Evolutionary conservation across 2,888 invertebrate genomes (phyloP), one percentile per base, ranked within the genome.

Genomic region (Drosophila phalerata): DNA sequence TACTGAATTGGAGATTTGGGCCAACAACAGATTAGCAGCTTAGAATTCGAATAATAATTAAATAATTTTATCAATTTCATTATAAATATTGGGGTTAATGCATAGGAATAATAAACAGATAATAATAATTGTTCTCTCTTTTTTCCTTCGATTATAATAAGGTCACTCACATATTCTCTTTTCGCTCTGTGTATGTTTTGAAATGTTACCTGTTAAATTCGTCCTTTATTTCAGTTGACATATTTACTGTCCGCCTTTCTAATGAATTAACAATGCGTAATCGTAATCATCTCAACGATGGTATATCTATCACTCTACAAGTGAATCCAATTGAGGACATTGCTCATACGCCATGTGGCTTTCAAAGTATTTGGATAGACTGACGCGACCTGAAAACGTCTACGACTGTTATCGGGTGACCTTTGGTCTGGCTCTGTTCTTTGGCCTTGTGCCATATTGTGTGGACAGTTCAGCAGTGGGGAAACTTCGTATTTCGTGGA

Each of bases 401-500:
- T 91, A 90, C 62, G 84, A 74, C 30, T 88, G 90, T 34, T 84
- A 79, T 42, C 84, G 87, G 3, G 15, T 89, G 0, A 56, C 85
- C 3, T 77, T 91, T 1, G 10, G 73, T 1, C 8, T 91, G 10
- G 74, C 83, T 0, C 72, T 83, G 6, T 17, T 79, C 1, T 69
- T 79, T 4, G 92, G 91, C 3, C 56, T 91, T 32, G 77, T 82
- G 28, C 92, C 92, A 0, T 86, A 75, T 19, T 62, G 70, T 32
- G 77, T 90, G 19, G 56, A 67, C 38, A 63, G 49, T 6, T 45
- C 68, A 0, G 53, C 10, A 0, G 47, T 10, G 0, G 42, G 51
- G 1, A 69, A 62, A 0, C 45, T 88, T 8, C 56, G 57, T 0
- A 28, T 68, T 6, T 81, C 81, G 4, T 28, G 28, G 5, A 28